Evolutionary conservation across 2,888 invertebrate species (phyloP).

Genomic region (Mythimna vitellina): DNA sequence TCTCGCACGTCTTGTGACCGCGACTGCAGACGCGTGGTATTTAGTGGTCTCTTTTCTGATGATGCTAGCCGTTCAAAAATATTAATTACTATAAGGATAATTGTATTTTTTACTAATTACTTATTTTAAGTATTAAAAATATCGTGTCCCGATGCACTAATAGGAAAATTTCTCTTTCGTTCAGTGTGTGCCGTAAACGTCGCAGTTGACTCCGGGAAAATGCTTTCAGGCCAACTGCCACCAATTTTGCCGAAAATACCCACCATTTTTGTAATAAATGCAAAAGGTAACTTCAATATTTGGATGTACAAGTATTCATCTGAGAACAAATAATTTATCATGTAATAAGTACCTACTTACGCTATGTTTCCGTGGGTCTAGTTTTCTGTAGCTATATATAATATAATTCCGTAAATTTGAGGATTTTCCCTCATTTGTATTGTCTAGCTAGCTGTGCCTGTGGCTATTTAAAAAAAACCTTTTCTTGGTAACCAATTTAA

Average conservation of each 20-base stretch:
- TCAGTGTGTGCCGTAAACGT: constrained; percentile 86
- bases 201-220: constrained; percentile 57
- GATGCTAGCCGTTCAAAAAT: constrained; percentile 18
- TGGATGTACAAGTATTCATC: constrained; percentile 2
- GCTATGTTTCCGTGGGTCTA: constrained; percentile 9
- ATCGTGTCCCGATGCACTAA: constrained; percentile 65
- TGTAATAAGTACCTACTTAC: constrained; percentile 3
- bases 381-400: background rate
- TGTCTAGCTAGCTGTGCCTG: constrained; percentile 7
- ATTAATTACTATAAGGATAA: background rate
- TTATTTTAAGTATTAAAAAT: constrained; percentile 17
- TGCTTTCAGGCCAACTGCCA: constrained; percentile 38
- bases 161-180: constrained; percentile 79
- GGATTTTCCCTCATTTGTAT: background rate
- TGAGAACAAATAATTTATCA: constrained; percentile 19
- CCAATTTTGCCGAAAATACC: constrained; percentile 26
- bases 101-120: background rate
- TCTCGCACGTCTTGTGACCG: constrained; percentile 7
- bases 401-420: background rate
- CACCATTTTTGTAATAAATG: constrained; percentile 28
- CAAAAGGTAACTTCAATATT: constrained; percentile 50
- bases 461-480: constrained; percentile 4
- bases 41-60: constrained; percentile 7
- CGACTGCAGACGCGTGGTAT: background rate
- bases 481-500: constrained; percentile 13